These are phyloP conservation scores for Argopecten irradians DNA, from an alignment of 1,140 invertebrate species.

Conservation along the genomic window DNA sequence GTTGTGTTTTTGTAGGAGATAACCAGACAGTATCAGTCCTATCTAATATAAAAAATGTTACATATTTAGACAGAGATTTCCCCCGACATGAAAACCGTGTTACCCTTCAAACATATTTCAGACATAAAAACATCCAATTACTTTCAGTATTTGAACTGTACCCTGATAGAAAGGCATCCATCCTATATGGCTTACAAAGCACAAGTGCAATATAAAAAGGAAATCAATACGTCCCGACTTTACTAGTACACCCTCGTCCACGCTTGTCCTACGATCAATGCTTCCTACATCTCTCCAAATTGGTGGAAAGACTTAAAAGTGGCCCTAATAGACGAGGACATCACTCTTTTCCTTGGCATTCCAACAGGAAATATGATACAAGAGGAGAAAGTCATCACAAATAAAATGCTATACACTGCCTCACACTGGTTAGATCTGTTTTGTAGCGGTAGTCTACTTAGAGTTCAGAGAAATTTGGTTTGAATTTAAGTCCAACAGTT, in stretches of 20 bases:
- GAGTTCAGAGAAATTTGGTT: too few species aligned
- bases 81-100: neutral
- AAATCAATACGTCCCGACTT: neutral
- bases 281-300: neutral
- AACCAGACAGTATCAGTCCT: neutral
- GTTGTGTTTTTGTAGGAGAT: neutral
- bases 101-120: constrained; percentile 18
- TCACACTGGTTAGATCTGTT: too few species aligned
- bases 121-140: constrained; percentile 11
- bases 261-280: neutral
- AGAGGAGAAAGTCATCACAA: neutral
- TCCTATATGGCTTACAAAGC: neutral
- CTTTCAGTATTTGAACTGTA: neutral
- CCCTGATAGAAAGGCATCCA: neutral
- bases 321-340: neutral
- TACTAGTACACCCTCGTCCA: neutral
- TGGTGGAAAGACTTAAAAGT: neutral
- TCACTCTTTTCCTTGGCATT: neutral
- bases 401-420: too few species aligned
- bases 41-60: neutral
- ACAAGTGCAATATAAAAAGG: neutral
- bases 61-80: neutral
- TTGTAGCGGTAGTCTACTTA: too few species aligned
- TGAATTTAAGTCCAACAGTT: too few species aligned
- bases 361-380: neutral